Base-by-base conservation (phyloP, 2,888 invertebrate genomes). In the Siphlonurus alternatus region DNA sequence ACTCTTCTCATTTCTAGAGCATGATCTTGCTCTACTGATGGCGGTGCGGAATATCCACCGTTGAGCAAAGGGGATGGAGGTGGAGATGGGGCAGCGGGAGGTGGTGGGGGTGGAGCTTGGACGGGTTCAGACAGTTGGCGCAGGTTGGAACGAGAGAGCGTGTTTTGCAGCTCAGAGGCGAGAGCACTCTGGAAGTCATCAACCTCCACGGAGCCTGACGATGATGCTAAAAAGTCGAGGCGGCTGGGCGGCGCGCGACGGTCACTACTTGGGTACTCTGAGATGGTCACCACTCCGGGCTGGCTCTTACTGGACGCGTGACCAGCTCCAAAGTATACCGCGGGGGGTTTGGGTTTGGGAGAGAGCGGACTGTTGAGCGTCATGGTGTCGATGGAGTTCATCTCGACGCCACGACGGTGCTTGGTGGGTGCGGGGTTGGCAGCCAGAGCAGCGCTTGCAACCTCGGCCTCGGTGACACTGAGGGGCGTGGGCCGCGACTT, bases 341-440 rank as follows among this genome's bases (percentile, higher is more conserved):
- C 78, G n/a, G 88, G 88, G 3, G 87, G 87, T 71, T 83, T 84
- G 56, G 85, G 84, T 65, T 77, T 78, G 23, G 80, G 76, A 65
- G 79, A 81, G 2, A 80, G 76, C 23, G 85, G 83, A 71, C 85
- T 84, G 68, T 84, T 85, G 68, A 88, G 73, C 71, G 84, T 84
- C 74, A 84, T 87, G 2, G 88, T 88, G 73, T 88, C 88, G 69
- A 88, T 76, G 23, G 87, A 87, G 71, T 87, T 85, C 79, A 88
- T 81, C 74, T 88, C 88, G 15, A 85, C 88, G 51, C 81, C 79
- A 66, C 38, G 38, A 38, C 38, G 38, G 5, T 38, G 38, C 7
- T 10, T 15, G 15, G 38, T 38, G 38, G 15, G 7, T 10, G 38
- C 7, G 15, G 38, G 38, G 15, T 5, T 38, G 5, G 38, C 38